Percentiles rank a stretch among this genome's conserved stretches.
Evolutionary conservation across 2,113 vertebrate species (phyloP).

Genomic region (Gavia stellata): DNA sequence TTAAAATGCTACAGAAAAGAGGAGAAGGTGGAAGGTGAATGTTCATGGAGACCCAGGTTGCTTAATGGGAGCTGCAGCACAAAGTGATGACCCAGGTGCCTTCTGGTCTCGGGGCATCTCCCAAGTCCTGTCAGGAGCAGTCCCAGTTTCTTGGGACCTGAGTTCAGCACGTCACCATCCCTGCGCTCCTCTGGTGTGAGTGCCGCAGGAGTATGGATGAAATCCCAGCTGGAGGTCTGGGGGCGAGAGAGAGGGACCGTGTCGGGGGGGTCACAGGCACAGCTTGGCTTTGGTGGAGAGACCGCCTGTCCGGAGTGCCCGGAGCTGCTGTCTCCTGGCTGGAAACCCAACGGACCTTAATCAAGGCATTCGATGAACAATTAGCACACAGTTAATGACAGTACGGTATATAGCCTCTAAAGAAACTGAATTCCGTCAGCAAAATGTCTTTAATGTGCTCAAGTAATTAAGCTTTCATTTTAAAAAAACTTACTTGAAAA

Average conservation of each 20-base stretch:
- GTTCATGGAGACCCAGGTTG: background rate
- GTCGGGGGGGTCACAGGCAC: background rate
- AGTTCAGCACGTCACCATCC: background rate
- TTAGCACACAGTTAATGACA: background rate
- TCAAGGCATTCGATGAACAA: background rate
- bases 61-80: background rate
- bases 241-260: background rate
- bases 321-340: background rate
- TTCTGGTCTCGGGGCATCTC: background rate
- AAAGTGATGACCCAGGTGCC: background rate
- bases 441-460: background rate
- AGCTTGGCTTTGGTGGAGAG: background rate
- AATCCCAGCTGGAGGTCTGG: background rate
- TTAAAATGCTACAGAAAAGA: background rate
- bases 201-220: background rate
- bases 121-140: background rate
- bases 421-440: background rate
- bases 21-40: background rate
- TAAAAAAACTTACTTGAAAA: background rate
- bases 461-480: background rate
- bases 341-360: background rate
- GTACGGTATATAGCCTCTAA: too few relatives aligned
- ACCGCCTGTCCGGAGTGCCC: background rate
- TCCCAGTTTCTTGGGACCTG: accelerated
- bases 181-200: background rate